Evolutionary conservation across 1,140 invertebrate species (phyloP), one percentile per base, ranked within the genome.

Genomic region (Brachionus rotundiformis): DNA sequence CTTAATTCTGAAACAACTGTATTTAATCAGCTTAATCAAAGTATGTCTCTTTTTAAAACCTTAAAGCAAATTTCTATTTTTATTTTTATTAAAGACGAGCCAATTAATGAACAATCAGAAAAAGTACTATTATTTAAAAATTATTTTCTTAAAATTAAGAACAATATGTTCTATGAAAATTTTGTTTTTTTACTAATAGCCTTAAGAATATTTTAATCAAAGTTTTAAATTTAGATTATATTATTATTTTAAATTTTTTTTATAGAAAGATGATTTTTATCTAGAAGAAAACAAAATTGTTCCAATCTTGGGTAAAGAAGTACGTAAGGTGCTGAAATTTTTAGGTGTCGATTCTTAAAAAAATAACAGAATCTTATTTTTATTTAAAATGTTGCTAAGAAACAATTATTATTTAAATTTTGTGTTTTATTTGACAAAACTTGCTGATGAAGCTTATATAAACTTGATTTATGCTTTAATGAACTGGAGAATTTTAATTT

Each of bases 381-480:
- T 54, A 16, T 54, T 19, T n/a, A 19, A 68, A 68, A 68, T 33
- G 63, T 68, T 68, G 63, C 63, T 68, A 68, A 68, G 63, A 68
- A 68, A 68, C 63, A 68, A 33, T 68, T 68, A 33, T 16, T 39
- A 19, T 36, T 68, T 63, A 63, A 63, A 23, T 63, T 23, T 63
- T 68, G 16, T 68, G 29, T 68, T 68, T 33, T 1, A 68, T 68
- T 68, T 68, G 33, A 8, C 63, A 68, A n/a, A 19, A 33, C 7
- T 16, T 63, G 29, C 61, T 63, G 61, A 63, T 63, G 61, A 63
- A 29, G 29, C 29, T 29, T 16, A 54, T 19, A 19, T 19, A 54
- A 54, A 54, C 47, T 54, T 54, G 16, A 54, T 54, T 54, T 54
- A 54, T 54, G 47, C 47, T 54, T 54, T 54, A 16, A 54, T 54